A percentile compares a stretch with the other conserved stretches of the same genome.
Conservation (phyloP, 2,113 vertebrate species). For the Pterophyllum scalare region DNA sequence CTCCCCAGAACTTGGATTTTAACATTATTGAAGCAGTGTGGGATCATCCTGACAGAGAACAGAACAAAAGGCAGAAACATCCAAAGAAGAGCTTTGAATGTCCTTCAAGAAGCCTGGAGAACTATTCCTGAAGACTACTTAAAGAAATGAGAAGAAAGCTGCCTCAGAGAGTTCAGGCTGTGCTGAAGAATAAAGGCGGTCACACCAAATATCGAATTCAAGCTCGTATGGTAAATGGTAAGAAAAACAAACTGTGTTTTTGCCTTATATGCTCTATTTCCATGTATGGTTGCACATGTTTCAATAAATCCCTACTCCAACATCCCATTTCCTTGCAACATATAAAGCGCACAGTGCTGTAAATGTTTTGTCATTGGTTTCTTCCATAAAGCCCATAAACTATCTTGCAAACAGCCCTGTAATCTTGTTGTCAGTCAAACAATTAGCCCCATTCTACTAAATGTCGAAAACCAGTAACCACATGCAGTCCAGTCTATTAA, state of each 20-base stretch:
- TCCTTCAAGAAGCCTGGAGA: background rate
- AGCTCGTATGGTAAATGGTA: background rate
- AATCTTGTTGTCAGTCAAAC: conserved; percentile 34
- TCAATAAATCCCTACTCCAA: too few relatives aligned
- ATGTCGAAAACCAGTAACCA: conserved; percentile 22
- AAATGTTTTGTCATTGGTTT: background rate
- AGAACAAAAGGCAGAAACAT: background rate
- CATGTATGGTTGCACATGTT: too few relatives aligned
- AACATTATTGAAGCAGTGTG: background rate
- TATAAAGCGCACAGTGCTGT: background rate
- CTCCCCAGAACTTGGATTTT: background rate
- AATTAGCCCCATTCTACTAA: conserved; percentile 2
- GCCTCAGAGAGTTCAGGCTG: background rate
- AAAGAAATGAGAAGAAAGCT: too few relatives aligned
- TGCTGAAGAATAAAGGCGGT: background rate
- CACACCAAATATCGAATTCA: background rate
- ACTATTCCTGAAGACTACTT: background rate
- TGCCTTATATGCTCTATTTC: background rate
- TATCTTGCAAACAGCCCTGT: background rate
- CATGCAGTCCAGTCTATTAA: conserved; percentile 35
- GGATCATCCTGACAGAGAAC: background rate
- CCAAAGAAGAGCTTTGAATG: conserved; percentile 1
- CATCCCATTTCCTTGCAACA: too few relatives aligned
- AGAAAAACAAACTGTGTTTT: background rate
- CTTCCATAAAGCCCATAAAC: background rate